Percentiles rank a stretch among this genome's conserved stretches.
Evolutionary conservation across 1,140 invertebrate genomes (phyloP).

Genomic region (Cydia pomonella): DNA sequence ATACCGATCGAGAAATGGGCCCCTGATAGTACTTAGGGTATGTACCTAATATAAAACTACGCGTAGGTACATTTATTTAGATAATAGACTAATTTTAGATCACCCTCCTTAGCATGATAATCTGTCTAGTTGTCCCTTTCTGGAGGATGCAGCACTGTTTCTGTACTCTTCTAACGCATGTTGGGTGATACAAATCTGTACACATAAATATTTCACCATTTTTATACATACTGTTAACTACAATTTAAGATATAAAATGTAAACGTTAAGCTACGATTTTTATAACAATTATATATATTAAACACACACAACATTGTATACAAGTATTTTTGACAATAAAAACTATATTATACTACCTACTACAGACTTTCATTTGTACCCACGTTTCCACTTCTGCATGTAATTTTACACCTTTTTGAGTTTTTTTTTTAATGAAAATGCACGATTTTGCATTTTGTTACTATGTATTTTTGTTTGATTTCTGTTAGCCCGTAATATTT

Average conservation of each 20-base stretch:
- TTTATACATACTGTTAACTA: not conserved
- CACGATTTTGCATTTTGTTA: slow-evolving; percentile 19
- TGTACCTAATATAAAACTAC: not conserved
- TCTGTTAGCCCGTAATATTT: not conserved
- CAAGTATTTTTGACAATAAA: slow-evolving; percentile 52
- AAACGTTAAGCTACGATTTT: not conserved
- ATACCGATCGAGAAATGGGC: too few relatives aligned
- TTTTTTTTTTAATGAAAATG: not conserved
- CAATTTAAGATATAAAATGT: not conserved
- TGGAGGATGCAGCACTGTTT: not conserved
- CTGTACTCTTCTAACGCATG: slow-evolving; percentile 13
- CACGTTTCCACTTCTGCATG: slow-evolving; percentile 46
- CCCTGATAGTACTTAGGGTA: too few relatives aligned
- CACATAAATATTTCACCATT: not conserved
- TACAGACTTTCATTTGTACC: slow-evolving; percentile 60
- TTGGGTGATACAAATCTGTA: not conserved
- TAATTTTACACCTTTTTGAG: slow-evolving; percentile 23
- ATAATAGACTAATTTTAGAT: too few relatives aligned
- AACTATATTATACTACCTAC: slow-evolving; percentile 43
- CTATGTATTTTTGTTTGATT: not conserved
- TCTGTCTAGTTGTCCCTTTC: not conserved
- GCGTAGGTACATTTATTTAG: not conserved
- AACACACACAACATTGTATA: slow-evolving; percentile 17
- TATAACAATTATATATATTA: slow-evolving; percentile 4
- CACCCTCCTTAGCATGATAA: not conserved